Evolutionary conservation across 2,888 invertebrate genomes (phyloP), one percentile per base, ranked within the genome.

Genomic region (Acrobasis repandana): DNA sequence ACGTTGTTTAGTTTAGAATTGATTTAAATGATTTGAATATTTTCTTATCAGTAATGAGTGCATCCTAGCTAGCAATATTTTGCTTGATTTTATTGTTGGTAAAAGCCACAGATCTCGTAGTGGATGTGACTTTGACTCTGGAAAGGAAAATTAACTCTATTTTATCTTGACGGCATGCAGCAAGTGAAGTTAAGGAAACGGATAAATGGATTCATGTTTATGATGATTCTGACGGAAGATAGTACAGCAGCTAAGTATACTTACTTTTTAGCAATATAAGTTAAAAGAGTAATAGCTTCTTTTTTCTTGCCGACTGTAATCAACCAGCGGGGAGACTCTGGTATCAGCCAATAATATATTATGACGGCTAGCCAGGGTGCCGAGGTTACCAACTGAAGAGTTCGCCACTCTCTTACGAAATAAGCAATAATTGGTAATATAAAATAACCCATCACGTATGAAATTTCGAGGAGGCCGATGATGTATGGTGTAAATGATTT

Each of bases 321-420:
- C 14, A 96, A 84, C 95, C 95, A 96, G 58, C 96, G 92, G 0
- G 96, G 96, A 0, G 95, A 95, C 82, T 96, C 96, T 0, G 95
- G 95, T 47, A 95, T 83, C 16, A 95, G 73, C 93, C 94, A 95
- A 70, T 93, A 94, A 63, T 94, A 94, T 1, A 92, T 79, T 28
- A 94, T 81, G 15, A 94, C 85, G 46, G 93, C 62, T 14, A 81
- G 73, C 67, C 90, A 90, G 1, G 80, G 81, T 9, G 76, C 63
- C 9, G 93, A 93, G n/a, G 92, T 88, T 0, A 86, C 86, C 15
- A 93, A 73, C 71, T 93, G 93, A 36, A 93, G 82, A 62, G 86
- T 77, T 58, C 90, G 83, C 94, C 94, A 94, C 28, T 93, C 90
- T 34, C 90, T 80, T 8, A 93, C 80, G 63, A 86, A 85, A 69